A percentile compares a stretch with the other conserved stretches of the same genome.
phyloP scores from a whole-genome alignment of 1,140 invertebrate species.

The Philopotamus ludificatus region DNA sequence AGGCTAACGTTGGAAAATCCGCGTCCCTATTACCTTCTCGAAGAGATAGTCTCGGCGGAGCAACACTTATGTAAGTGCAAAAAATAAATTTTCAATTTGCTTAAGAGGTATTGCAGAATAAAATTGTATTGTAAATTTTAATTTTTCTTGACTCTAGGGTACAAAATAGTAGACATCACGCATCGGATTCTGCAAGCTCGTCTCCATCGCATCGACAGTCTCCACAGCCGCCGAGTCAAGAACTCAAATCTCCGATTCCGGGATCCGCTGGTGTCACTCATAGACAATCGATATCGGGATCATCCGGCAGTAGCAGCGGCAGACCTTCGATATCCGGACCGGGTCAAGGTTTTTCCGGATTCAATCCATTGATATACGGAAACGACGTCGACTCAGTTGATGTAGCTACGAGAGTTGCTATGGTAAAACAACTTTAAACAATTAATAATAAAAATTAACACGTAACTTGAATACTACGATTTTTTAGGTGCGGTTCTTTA shows the following conservation, averaged over 20 bases:
- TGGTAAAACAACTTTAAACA: constrained; percentile 66
- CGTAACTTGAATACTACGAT: neutral
- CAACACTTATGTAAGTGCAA: constrained; percentile 50
- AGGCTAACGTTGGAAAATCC: constrained; percentile 52
- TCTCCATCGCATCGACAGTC: constrained; percentile 35
- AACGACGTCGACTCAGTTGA: constrained; percentile 98
- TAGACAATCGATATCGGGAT: constrained; percentile 28
- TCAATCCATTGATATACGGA: constrained; percentile 90
- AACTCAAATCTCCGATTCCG: constrained; percentile 18
- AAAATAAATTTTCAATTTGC: neutral
- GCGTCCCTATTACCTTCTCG: constrained; percentile 61
- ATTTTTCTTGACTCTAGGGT: constrained; percentile 22
- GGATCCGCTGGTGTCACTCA: constrained; percentile 18
- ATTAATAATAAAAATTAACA: neutral
- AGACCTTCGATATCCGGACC: constrained; percentile 47
- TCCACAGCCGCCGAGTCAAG: constrained; percentile 13
- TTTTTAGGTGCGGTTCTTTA: constrained; percentile 90
- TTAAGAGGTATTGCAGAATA: neutral
- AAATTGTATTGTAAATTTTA: neutral
- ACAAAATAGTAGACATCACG: constrained; percentile 36
- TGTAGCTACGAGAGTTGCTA: constrained; percentile 96
- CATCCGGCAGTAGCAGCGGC: constrained; percentile 41
- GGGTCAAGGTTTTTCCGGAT: constrained; percentile 49
- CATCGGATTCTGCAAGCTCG: constrained; percentile 28
- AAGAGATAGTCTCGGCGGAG: constrained; percentile 66